Percentiles rank a stretch among this genome's conserved stretches.
phyloP scores from a whole-genome alignment of 2,797 vertebrate genomes.

The Tokudaia muenninki region DNA sequence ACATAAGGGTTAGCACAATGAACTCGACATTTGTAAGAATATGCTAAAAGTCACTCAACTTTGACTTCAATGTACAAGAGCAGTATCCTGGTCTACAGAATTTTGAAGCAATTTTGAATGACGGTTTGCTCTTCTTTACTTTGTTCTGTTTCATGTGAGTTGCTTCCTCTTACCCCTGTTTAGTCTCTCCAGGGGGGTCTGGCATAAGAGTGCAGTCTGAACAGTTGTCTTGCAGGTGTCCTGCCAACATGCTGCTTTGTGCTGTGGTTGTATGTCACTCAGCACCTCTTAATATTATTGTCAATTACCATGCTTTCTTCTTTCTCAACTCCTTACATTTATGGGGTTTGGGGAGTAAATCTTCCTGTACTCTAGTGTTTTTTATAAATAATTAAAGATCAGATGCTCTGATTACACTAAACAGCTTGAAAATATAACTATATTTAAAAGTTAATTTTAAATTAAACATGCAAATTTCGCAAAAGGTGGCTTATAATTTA shows the following conservation, averaged over 20 bases:
- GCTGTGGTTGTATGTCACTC: background rate
- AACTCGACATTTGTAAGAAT: background rate
- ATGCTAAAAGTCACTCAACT: background rate
- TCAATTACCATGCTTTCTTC: background rate
- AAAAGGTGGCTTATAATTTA: background rate
- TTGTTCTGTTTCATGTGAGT: background rate
- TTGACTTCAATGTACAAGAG: background rate
- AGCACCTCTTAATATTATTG: background rate
- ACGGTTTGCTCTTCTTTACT: background rate
- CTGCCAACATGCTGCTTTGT: background rate
- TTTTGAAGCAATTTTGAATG: background rate
- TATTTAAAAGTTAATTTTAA: slow-evolving; percentile 45
- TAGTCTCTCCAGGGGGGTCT: background rate
- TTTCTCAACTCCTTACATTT: background rate
- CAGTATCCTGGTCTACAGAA: background rate
- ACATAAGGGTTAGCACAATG: background rate
- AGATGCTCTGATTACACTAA: background rate
- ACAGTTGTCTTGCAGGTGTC: background rate
- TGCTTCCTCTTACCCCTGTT: background rate
- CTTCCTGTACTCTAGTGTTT: background rate
- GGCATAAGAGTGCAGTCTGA: background rate
- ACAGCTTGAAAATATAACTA: background rate
- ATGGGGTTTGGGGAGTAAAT: background rate
- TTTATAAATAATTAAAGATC: background rate
- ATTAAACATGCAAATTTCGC: slow-evolving; percentile 25